Conservation (phyloP, 1,140 invertebrate genomes). For the Reticulitermes speratus region DNA sequence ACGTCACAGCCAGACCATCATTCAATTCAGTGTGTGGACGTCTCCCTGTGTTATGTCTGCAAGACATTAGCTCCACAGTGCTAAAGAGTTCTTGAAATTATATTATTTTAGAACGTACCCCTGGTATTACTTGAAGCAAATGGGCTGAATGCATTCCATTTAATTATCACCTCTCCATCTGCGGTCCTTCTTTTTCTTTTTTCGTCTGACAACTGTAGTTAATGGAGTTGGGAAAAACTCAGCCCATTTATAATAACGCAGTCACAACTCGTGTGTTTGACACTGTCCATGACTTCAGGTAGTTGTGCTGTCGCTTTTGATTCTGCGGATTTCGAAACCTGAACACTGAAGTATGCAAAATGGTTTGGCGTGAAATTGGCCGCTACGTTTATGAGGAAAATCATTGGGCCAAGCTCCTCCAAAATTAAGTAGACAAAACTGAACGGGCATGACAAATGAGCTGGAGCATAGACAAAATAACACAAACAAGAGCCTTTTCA, state of each 20-base stretch:
- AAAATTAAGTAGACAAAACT: too few relatives aligned
- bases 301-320: too few relatives aligned
- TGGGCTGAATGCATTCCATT: conserved; percentile 10
- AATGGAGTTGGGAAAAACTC: neutral
- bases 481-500: too few relatives aligned
- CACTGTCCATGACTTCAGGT: too few relatives aligned
- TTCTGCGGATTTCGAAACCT: too few relatives aligned
- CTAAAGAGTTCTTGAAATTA: conserved; percentile 14
- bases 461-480: too few relatives aligned
- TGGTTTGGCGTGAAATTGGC: too few relatives aligned
- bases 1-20: neutral
- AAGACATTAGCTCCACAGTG: conserved; percentile 9
- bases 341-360: too few relatives aligned
- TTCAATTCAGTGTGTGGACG: neutral
- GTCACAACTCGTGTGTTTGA: too few relatives aligned
- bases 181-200: neutral
- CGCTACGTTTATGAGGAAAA: too few relatives aligned
- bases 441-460: too few relatives aligned
- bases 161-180: conserved; percentile 12
- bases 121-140: conserved; percentile 15
- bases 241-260: neutral
- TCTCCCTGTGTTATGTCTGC: neutral
- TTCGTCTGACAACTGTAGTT: neutral
- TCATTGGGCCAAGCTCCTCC: too few relatives aligned
- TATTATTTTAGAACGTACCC: neutral